Conservation (phyloP, 2,888 invertebrate species). For the Ectobius pallidus region DNA sequence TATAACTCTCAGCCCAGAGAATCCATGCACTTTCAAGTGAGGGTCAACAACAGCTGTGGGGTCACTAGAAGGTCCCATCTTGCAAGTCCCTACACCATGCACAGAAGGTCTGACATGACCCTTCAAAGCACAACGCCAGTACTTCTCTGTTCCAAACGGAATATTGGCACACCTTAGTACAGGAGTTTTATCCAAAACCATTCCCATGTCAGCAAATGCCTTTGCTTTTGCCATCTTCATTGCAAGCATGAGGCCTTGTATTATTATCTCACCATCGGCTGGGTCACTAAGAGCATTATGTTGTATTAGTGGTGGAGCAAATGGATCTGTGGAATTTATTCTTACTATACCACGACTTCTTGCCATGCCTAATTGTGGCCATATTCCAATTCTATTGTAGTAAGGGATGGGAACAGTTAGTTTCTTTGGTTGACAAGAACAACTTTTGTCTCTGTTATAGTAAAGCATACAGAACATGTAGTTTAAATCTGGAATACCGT, state of each 20-base stretch:
- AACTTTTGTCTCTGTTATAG: background rate
- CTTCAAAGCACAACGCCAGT: slow-evolving; percentile 84
- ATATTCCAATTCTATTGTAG: background rate
- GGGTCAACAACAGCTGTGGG: slow-evolving; percentile 80
- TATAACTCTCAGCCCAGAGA: slow-evolving; percentile 76
- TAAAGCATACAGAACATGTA: background rate
- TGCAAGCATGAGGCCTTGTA: background rate
- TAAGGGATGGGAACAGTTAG: background rate
- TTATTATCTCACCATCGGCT: background rate
- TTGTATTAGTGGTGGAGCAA: background rate
- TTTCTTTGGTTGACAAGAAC: no score
- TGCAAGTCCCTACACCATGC: slow-evolving; percentile 83
- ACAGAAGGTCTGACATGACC: slow-evolving; percentile 84
- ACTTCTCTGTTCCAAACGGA: slow-evolving; percentile 67
- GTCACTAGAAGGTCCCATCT: slow-evolving; percentile 83
- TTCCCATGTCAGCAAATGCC: background rate
- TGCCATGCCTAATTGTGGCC: background rate
- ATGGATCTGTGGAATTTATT: background rate
- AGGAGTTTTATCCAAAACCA: background rate
- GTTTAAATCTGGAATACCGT: background rate
- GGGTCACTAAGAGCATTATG: background rate
- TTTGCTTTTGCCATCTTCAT: background rate
- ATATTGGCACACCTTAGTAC: background rate
- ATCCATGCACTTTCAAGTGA: slow-evolving; percentile 75
- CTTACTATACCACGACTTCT: background rate